A percentile compares a stretch with the other conserved stretches of the same genome.
phyloP scores from a whole-genome alignment of 2,888 invertebrate species.

The Brenthis ino region DNA sequence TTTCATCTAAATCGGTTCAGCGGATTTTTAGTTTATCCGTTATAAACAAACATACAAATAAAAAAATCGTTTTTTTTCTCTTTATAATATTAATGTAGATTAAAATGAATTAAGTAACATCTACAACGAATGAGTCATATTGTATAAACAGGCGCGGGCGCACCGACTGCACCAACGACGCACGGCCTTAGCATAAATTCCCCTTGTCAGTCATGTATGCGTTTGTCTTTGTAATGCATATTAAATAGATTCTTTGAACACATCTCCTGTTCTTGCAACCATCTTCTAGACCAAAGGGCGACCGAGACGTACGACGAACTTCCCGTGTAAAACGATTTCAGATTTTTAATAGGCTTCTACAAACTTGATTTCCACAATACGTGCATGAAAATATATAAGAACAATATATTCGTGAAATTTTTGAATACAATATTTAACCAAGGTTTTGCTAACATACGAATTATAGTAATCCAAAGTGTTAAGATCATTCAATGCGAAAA shows the following conservation, averaged over 20 bases:
- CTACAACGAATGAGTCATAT: conserved; percentile 28
- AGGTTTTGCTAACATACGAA: too few relatives aligned
- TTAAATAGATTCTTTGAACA: conserved; percentile 44
- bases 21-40: too few relatives aligned
- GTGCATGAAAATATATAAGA: conserved; percentile 4
- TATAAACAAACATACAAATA: too few relatives aligned
- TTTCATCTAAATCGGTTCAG: too few relatives aligned
- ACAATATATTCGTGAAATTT: too few relatives aligned
- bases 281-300: conserved; percentile 28
- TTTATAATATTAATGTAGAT: too few relatives aligned
- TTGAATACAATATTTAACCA: too few relatives aligned
- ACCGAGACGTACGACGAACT: conserved; percentile 21
- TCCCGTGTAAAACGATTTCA: conserved; percentile 32
- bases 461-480: too few relatives aligned
- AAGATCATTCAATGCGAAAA: too few relatives aligned
- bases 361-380: conserved; percentile 7
- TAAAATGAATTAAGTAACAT: too few relatives aligned
- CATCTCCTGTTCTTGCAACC: conserved; percentile 33
- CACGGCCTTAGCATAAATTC: conserved; percentile 45
- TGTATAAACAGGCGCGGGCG: conserved; percentile 33
- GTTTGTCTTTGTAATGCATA: conserved; percentile 43
- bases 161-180: conserved; percentile 36
- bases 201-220: conserved; percentile 41
- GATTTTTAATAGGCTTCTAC: conserved; percentile 29
- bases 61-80: too few relatives aligned